Evolutionary conservation across 2,888 invertebrate genomes (phyloP), one percentile per base, ranked within the genome.

Genomic region (Tetragnatha montana): DNA sequence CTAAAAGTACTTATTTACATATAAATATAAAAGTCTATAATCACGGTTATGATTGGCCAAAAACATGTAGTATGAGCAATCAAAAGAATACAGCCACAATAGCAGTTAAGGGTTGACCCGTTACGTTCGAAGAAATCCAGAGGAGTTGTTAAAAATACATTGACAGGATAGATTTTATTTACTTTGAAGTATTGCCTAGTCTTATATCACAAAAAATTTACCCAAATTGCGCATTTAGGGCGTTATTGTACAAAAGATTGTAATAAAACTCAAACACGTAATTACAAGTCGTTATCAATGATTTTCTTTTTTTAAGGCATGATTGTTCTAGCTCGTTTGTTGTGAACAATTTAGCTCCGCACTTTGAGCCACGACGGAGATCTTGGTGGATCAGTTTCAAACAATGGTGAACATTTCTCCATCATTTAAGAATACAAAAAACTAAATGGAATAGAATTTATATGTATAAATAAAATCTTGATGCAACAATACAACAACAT

Each of bases 11-110:
- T 69, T 89, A 89, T 89, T 80, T 89, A 89, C 89, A 89, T 89
- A 89, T 89, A 89, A 89, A 89, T 89, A 89, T 89, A 89, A 89
- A 89, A 88, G 89, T 89, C 81, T 85, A 89, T 89, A 69, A 89
- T 89, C 84, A 84, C 88, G 70, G 70, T 80, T 60, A 76, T 50
- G 75, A 81, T 89, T 89, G 88, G 85, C 89, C 85, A 89, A 89
- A 35, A 85, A 84, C 70, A 80, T 75, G 70, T 49, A 75, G 70
- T 49, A 75, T 85, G 85, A 85, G 85, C 85, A 89, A 85, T 81
- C 70, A 85, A 89, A 81, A 74, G 49, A 49, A 85, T 68, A 69
- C 69, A 60, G 73, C 14, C 35, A 47, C 49, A 47, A 49, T 6
- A 47, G 35, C 35, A 49, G n/a, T 50, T 71, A 69, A 19, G 71